Base-by-base conservation (phyloP, 2,113 vertebrate species). In the Scartelaos histophorus region DNA sequence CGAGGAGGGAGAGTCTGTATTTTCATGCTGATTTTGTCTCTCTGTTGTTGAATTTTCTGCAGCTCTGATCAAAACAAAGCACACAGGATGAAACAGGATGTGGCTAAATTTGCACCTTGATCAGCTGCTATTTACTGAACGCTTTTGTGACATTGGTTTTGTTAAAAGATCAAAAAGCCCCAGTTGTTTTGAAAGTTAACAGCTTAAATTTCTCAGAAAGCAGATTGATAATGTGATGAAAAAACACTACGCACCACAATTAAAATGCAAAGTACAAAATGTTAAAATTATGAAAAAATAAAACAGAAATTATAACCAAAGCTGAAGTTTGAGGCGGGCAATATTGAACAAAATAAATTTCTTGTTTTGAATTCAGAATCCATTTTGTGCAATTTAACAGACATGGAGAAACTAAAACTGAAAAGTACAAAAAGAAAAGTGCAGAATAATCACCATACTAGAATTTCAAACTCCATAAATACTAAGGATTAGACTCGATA, bases 21-120 rank as follows among this genome's bases (percentile, higher is more conserved):
- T 92, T 88, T 92, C 79, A 93, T 92, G 90, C 81, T 92, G 90
- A 93, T 93, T 84, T 85, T 73, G 68, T 76, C 77, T 68, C 81
- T 78, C 72, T 12, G 79, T 73, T 9, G 78, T 72, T 86, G 82
- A 77, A 85, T 90, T 83, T 88, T 82, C 82, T 74, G 76, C 79
- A 35, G 66, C 85, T 47, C 12, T 84, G 88, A 91, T 92, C 88
- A 90, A 92, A 92, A 73, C 46, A 3, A 89, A 81, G 58, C 24
- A 13, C 13, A 16, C 24, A 29, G 29, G 69, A 22, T 56, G 11
- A 21, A 56, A 56, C 54, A 77, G 85, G 84, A 80, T 3, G 45
- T 57, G 73, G 62, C 57, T 70, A 71, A 65, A 91, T 92, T 90
- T 92, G 89, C 89, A 90, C 87, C 82, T 91, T 69, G 85, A 90